phyloP scores from a whole-genome alignment of 2,888 invertebrate species.

The Yponomeuta malinellus region DNA sequence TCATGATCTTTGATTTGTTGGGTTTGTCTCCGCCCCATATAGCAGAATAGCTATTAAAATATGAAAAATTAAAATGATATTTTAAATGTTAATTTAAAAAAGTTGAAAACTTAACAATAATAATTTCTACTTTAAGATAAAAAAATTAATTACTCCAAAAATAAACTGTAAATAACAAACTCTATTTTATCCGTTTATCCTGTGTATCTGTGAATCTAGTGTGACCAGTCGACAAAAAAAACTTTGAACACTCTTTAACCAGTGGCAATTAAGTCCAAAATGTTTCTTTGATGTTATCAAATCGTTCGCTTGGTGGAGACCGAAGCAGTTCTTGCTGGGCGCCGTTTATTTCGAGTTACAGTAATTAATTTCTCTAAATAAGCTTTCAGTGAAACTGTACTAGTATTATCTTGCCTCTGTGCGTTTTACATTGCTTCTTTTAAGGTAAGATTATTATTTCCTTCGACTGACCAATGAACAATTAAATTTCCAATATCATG shows the following conservation, averaged over 20 bases:
- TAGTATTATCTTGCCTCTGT: neutral
- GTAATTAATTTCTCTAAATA: neutral
- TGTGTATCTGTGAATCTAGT: neutral
- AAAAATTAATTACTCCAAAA: too few species aligned
- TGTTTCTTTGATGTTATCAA: slow-evolving; percentile 10
- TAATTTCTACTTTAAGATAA: too few species aligned
- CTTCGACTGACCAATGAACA: too few species aligned
- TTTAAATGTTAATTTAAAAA: too few species aligned
- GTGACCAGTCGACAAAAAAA: neutral
- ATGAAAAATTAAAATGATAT: too few species aligned
- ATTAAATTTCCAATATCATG: too few species aligned
- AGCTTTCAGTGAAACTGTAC: neutral
- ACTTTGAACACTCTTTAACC: neutral
- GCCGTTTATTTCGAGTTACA: neutral
- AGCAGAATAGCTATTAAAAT: too few species aligned
- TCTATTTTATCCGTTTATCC: too few species aligned
- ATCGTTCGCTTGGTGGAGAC: neutral
- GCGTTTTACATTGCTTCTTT: neutral
- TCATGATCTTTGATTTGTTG: too few species aligned
- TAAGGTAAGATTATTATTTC: neutral
- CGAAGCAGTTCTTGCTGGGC: neutral
- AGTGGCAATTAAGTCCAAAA: slow-evolving; percentile 1
- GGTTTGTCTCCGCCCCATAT: too few species aligned
- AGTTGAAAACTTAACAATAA: too few species aligned
- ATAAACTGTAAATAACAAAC: too few species aligned